phyloP scores from a whole-genome alignment of 2,888 invertebrate genomes.

The Temnothorax rugatulus region DNA sequence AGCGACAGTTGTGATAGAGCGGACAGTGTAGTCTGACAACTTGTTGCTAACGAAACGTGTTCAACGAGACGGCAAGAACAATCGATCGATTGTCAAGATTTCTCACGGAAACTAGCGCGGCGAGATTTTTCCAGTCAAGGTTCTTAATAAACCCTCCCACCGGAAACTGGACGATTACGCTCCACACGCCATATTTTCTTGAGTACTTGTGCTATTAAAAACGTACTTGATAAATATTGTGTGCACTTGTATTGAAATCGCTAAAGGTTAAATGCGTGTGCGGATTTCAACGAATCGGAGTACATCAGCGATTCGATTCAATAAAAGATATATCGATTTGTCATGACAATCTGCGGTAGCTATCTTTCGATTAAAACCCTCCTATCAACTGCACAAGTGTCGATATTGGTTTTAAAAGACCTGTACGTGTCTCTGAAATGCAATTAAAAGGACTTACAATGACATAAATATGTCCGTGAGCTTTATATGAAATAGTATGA shows the following conservation, averaged over 20 bases:
- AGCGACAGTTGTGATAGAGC: constrained; percentile 32
- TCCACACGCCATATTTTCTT: not conserved
- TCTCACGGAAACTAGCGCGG: constrained; percentile 63
- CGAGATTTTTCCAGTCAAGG: constrained; percentile 57
- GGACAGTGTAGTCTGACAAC: constrained; percentile 58
- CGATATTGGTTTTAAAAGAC: constrained; percentile 13
- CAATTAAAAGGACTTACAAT: not conserved
- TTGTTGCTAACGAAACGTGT: constrained; percentile 73
- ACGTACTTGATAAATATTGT: not conserved
- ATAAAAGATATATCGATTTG: not conserved
- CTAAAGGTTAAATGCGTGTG: not conserved
- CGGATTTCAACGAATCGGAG: not conserved
- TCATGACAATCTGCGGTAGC: not conserved
- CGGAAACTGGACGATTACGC: constrained; percentile 6
- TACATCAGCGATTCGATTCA: not conserved
- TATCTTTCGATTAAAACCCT: constrained; percentile 26
- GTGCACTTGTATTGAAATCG: not conserved
- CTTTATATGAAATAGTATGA: not conserved
- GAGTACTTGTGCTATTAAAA: not conserved
- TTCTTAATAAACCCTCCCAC: not conserved
- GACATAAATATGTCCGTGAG: not conserved
- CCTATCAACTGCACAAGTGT: constrained; percentile 21
- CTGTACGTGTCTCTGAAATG: not conserved
- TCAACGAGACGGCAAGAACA: constrained; percentile 62
- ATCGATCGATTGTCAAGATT: constrained; percentile 68